phyloP scores from a whole-genome alignment of 2,888 invertebrate species.

The Mythimna pallens region DNA sequence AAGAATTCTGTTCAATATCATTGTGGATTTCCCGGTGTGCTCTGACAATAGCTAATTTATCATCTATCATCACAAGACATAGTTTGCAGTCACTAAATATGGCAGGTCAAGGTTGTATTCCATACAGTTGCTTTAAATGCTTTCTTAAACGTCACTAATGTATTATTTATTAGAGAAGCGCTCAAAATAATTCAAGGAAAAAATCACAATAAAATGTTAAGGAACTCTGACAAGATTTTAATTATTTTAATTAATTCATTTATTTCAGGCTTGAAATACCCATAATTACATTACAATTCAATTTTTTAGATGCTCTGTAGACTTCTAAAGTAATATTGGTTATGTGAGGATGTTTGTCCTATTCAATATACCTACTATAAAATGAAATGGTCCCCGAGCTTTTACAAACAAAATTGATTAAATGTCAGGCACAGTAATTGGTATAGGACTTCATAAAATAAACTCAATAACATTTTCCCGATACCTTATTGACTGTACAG shows the following conservation, averaged over 20 bases:
- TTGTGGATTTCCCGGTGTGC: neutral
- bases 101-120: constrained; percentile 17
- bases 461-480: constrained; percentile 4
- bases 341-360: neutral
- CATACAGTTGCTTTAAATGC: neutral
- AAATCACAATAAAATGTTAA: neutral
- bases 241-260: too few species aligned
- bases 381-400: constrained; percentile 14
- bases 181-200: neutral
- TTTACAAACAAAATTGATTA: neutral
- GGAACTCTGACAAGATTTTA: constrained; percentile 14
- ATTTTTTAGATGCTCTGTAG: neutral
- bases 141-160: constrained; percentile 14
- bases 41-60: constrained; percentile 35
- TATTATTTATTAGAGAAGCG: constrained; percentile 18
- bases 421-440: neutral
- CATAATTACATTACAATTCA: too few species aligned
- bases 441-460: neutral
- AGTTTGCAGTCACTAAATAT: constrained; percentile 10
- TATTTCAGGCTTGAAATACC: too few species aligned
- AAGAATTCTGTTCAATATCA: constrained; percentile 1
- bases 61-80: constrained; percentile 21
- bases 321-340: neutral
- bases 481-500: constrained; percentile 10
- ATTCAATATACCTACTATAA: neutral